A percentile compares a stretch with the other conserved stretches of the same genome.
phyloP scores from a whole-genome alignment of 2,113 vertebrate species.

The Gasterosteus aculeatus region DNA sequence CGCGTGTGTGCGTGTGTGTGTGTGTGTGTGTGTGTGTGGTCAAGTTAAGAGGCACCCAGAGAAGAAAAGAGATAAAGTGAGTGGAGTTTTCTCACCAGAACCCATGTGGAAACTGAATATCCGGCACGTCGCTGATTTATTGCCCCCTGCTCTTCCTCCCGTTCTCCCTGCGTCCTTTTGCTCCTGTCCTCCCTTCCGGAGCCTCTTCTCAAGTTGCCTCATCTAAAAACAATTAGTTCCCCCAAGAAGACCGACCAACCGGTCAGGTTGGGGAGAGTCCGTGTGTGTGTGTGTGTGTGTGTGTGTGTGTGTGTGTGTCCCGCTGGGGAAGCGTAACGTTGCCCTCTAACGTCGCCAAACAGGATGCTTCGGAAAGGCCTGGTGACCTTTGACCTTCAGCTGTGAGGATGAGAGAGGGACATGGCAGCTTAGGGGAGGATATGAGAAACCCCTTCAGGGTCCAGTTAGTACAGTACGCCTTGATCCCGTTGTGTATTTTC shows the following conservation, averaged over 20 bases:
- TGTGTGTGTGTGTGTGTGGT: constrained; percentile 63
- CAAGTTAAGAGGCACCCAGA: constrained; percentile 46
- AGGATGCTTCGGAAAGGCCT: constrained; percentile 71
- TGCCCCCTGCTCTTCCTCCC: constrained; percentile 51
- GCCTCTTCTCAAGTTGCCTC: constrained; percentile 73
- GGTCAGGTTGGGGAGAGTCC: constrained; percentile 31
- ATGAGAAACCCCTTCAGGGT: constrained; percentile 18
- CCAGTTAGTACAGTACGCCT: not conserved
- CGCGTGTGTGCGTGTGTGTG: constrained; percentile 55
- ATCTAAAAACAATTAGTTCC: constrained; percentile 82
- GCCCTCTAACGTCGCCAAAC: constrained; percentile 67
- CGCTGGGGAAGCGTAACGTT: constrained; percentile 58
- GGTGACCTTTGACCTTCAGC: constrained; percentile 63
- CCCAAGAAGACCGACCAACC: constrained; percentile 51
- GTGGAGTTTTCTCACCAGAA: constrained; percentile 60
- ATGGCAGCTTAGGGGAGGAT: constrained; percentile 22
- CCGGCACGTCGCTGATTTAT: constrained; percentile 70
- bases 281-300: constrained; percentile 33
- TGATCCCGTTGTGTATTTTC: not conserved
- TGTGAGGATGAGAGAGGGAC: constrained; percentile 50
- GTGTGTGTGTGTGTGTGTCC: constrained; percentile 41
- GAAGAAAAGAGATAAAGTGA: constrained; percentile 46
- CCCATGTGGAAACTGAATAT: constrained; percentile 74
- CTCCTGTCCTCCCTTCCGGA: constrained; percentile 74
- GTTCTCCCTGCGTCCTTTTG: constrained; percentile 54